These are phyloP conservation scores for Sciurus carolinensis DNA, from an alignment of 2,797 vertebrate genomes.

Conservation along the genomic window DNA sequence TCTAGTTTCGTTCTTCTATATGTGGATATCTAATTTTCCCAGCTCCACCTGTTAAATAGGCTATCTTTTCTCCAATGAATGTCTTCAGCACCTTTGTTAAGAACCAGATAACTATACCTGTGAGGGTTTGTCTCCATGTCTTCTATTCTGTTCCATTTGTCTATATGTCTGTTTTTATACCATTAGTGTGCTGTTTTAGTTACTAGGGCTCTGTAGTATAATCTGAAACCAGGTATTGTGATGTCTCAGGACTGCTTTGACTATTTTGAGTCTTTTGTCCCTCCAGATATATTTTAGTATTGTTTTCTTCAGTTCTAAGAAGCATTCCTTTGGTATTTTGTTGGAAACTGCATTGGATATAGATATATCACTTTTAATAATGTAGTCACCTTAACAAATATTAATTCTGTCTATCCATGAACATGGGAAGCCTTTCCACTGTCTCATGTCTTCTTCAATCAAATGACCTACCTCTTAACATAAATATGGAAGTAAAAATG, in stretches of 20 bases:
- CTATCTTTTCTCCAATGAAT: too few species aligned
- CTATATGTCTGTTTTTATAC: neutral
- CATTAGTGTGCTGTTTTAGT: neutral
- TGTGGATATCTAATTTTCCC: too few species aligned
- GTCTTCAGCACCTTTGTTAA: too few species aligned
- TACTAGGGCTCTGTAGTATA: neutral
- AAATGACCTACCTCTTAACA: neutral
- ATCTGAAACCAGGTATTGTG: neutral
- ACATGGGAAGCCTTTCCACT: neutral
- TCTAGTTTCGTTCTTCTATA: too few species aligned
- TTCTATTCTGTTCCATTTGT: neutral
- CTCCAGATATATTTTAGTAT: neutral
- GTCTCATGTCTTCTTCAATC: neutral
- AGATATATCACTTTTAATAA: neutral
- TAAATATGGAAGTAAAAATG: too few species aligned
- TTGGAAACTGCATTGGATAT: neutral
- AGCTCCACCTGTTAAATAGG: too few species aligned
- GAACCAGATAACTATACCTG: neutral
- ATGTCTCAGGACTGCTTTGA: neutral
- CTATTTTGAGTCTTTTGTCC: neutral
- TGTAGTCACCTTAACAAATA: neutral
- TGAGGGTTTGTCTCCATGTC: neutral
- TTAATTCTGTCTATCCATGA: neutral
- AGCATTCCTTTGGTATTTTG: neutral
- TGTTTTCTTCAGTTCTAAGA: neutral